Evolutionary conservation across 2,797 vertebrate species (phyloP), one percentile per base, ranked within the genome.

Genomic region (Chrosomus eos): DNA sequence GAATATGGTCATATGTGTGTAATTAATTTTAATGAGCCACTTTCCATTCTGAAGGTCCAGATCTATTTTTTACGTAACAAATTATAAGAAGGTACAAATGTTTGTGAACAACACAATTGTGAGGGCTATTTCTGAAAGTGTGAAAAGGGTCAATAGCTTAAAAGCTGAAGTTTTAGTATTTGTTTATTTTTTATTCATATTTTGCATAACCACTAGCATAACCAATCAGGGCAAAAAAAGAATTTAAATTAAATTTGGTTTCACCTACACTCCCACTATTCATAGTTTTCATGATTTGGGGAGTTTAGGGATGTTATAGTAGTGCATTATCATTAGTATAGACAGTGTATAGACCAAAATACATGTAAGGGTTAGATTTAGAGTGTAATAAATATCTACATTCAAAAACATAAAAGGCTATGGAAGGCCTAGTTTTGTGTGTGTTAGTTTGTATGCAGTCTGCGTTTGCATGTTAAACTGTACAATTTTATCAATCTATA

Each of bases 401-500:
- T 48, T 45, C 26, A 43, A 71, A 43, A 28, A 18, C 26, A n/a
- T 75, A 14, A 3, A 74, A 14, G 21, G 23, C 19, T 23, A n/a
- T 75, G 31, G 11, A 75, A 75, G 21, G 13, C 48, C 21, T 33
- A 36, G 21, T 55, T 14, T 55, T 33, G 5, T 23, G 45, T 23
- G 36, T 67, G 33, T 45, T 79, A n/a, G 14, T 84, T 71, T 71
- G 53, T 72, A 72, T 79, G 51, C 75, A 26, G 38, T 78, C 5
- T 60, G 38, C 19, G 8, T 64, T 13, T 19, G 62, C 38, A 48
- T 72, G 53, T 79, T 67, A 78, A 71, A 84, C 74, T 60, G 40
- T 71, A 62, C 53, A 11, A 19, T 51, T 64, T 84, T 79, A 84
- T 84, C 67, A 84, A 76, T 60, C 19, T 4, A 84, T 84, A 51